Base-by-base conservation (phyloP, 2,113 vertebrate species). In the Muntiacus reevesi region DNA sequence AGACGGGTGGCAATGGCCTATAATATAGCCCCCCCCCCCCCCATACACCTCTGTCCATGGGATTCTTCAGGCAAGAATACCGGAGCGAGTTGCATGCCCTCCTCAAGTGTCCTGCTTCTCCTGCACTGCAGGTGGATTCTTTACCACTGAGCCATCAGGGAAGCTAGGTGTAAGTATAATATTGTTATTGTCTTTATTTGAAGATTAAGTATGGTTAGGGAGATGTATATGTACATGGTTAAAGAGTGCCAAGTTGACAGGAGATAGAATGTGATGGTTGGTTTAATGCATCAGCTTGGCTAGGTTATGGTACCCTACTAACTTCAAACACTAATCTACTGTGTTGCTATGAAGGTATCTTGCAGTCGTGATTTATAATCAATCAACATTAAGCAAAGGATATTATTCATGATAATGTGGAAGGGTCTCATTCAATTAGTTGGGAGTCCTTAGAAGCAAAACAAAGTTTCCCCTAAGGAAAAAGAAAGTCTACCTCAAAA, bases 401-500 rank as follows among this genome's bases (percentile, higher is more conserved):
- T 16, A 96, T 87, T 64, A 54, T 94, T 76, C 50, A 25, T 81
- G 50, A 87, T 94, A 88, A 67, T 36, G 14, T 91, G 64, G 33
- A 16, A 86, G 11, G 17, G 40, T 4, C 14, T 92, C 88, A 85
- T 54, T 36, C 52, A 89, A 81, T 89, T 94, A 89, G 19, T 28
- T 85, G 23, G n/a, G 81, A 85, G 40, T 71, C 3, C 50, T 89
- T 84, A 84, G 87, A 83, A 91, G 21, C 27, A 87, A 84, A 91
- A 64, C 36, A 36, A 50, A 79, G 9, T 84, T 96, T 91, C 67
- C 71, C 55, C n/a, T 84, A 76, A 64, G 23, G 28, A 96, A 83
- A 28, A 86, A 86, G 36, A 84, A 85, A 95, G 64, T 95, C 40
- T 89, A 17, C 52, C 40, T 76, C 47, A 87, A 87, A 57, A 90